phyloP scores from a whole-genome alignment of 2,888 invertebrate species.

The Ditula angustiorana region DNA sequence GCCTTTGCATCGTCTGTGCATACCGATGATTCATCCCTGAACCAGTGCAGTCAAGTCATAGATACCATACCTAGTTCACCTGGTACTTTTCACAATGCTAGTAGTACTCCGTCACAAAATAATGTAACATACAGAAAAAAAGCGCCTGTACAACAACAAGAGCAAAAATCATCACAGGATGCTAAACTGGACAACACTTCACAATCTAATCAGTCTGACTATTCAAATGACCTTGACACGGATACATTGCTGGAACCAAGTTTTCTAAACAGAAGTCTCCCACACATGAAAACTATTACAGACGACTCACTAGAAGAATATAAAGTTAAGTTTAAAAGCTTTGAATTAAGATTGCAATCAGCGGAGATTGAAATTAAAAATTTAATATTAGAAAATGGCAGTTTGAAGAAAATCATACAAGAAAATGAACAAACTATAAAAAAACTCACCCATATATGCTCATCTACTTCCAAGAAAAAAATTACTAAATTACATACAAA shows the following conservation, averaged over 20 bases:
- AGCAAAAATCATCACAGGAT: background rate
- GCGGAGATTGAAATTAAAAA: background rate
- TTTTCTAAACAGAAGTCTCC: background rate
- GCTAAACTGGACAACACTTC: background rate
- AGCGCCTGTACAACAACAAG: background rate
- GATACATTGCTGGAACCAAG: background rate
- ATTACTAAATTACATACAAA: background rate
- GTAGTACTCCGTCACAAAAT: background rate
- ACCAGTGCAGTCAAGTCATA: no score
- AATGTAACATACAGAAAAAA: background rate
- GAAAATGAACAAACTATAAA: background rate
- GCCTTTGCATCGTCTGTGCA: no score
- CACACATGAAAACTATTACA: background rate
- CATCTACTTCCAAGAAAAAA: background rate
- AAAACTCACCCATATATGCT: background rate
- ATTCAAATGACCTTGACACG: background rate
- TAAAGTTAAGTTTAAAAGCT: background rate
- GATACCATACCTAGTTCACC: background rate
- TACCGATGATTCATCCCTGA: no score
- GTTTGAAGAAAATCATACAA: background rate
- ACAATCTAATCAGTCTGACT: background rate
- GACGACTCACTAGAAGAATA: background rate
- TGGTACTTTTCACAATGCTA: background rate
- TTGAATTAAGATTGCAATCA: background rate
- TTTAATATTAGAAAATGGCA: conserved; percentile 1